Conservation (phyloP, 2,888 invertebrate genomes). For the Pristionchus entomophagus region DNA sequence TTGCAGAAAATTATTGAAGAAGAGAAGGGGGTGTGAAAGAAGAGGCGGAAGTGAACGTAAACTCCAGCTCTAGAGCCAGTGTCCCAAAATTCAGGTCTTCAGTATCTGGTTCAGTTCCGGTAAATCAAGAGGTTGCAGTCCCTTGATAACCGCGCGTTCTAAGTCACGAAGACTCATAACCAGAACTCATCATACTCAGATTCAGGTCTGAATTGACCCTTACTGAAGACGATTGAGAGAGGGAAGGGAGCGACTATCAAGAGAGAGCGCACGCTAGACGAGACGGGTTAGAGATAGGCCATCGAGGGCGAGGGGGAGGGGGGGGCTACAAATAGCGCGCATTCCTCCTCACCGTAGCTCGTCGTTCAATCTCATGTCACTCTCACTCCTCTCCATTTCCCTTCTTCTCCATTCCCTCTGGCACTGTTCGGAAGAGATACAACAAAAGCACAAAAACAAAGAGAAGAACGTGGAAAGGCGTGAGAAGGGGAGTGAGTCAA, state of each 20-base stretch:
- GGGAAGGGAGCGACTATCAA: not conserved
- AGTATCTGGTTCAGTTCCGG: constrained; percentile 46
- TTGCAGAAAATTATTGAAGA: too few species aligned
- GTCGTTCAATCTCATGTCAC: not conserved
- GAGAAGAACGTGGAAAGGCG: not conserved
- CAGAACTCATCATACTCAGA: constrained; percentile 64
- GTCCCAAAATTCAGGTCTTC: constrained; percentile 3
- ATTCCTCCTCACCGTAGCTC: not conserved
- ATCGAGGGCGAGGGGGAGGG: not conserved
- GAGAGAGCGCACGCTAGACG: not conserved
- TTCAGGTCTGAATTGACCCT: constrained; percentile 66
- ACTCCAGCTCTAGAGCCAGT: too few species aligned
- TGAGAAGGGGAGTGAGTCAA: too few species aligned
- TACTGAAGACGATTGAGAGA: constrained; percentile 58
- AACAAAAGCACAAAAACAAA: not conserved
- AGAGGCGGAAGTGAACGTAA: too few species aligned
- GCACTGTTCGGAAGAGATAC: not conserved
- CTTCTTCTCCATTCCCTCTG: not conserved
- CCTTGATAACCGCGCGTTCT: constrained; percentile 58
- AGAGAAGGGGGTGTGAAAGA: too few species aligned
- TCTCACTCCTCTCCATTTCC: constrained; percentile 3
- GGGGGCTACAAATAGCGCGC: too few species aligned
- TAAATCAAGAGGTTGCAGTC: constrained; percentile 50
- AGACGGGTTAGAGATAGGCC: constrained; percentile 17
- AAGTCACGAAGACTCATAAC: constrained; percentile 64